A percentile compares a stretch with the other conserved stretches of the same genome.
phyloP scores from a whole-genome alignment of 2,113 vertebrate genomes.

The Tragelaphus strepsiceros region DNA sequence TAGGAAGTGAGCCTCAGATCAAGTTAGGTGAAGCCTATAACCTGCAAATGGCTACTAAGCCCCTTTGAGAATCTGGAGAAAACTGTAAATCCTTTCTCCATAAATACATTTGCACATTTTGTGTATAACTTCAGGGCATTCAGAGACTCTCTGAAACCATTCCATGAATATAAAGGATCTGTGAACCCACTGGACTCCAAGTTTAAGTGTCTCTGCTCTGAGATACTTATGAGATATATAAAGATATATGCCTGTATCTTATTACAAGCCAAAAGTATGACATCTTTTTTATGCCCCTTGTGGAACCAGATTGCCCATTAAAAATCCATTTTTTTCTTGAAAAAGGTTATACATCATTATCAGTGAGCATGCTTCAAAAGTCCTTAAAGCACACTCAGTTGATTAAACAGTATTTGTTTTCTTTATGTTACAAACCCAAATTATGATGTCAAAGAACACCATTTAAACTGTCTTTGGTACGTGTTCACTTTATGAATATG shows the following conservation, averaged over 20 bases:
- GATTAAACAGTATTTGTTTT: slow-evolving; percentile 65
- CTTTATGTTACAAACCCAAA: slow-evolving; percentile 61
- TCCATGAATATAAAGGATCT: neutral
- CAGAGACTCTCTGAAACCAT: neutral
- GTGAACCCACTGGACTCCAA: neutral
- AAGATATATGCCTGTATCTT: neutral
- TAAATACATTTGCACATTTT: neutral
- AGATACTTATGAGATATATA: neutral
- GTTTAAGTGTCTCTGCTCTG: slow-evolving; percentile 6
- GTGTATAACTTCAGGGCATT: neutral
- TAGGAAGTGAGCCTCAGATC: neutral
- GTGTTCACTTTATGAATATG: slow-evolving; percentile 57
- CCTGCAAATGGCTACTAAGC: neutral
- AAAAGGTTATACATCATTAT: slow-evolving; percentile 57
- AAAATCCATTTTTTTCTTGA: slow-evolving; percentile 35
- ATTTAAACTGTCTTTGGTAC: slow-evolving; percentile 56
- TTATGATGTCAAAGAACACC: slow-evolving; percentile 61
- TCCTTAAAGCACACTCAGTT: slow-evolving; percentile 48
- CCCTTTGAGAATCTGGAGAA: neutral
- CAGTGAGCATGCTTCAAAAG: slow-evolving; percentile 39
- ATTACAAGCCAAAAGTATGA: neutral
- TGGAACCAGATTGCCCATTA: slow-evolving; percentile 27
- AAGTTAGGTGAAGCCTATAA: neutral
- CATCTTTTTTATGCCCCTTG: neutral
- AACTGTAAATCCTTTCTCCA: neutral